Percentiles rank a stretch among this genome's conserved stretches.
These are phyloP conservation scores for Oncorhynchus kisutch DNA, from an alignment of 2,113 vertebrate genomes.

Conservation along the genomic window DNA sequence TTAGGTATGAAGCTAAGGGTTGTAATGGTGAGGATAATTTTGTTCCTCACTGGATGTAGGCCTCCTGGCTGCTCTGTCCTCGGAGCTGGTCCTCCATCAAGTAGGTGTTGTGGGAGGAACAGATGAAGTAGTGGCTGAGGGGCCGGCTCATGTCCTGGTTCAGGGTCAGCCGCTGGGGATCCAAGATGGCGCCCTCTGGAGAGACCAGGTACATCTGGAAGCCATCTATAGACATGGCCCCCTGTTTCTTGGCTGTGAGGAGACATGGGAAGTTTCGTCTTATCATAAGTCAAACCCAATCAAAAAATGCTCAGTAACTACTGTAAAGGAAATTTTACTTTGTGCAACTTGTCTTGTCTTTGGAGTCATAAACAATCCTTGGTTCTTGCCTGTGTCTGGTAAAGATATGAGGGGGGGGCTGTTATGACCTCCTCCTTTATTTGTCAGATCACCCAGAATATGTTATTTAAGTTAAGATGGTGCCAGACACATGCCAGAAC, in stretches of 20 bases:
- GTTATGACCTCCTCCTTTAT: no score
- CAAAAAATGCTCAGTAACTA: not conserved
- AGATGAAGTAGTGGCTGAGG: conserved; percentile 92
- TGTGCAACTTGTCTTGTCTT: no score
- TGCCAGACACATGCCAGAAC: no score
- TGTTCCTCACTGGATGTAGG: conserved; percentile 86
- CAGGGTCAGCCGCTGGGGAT: conserved; percentile 63
- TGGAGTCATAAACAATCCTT: no score
- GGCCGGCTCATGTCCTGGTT: conserved; percentile 92
- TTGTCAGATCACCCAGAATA: no score
- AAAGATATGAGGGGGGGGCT: no score
- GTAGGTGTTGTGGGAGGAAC: conserved; percentile 96
- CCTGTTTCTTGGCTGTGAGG: conserved; percentile 57
- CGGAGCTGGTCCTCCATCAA: conserved; percentile 89
- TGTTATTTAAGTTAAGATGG: no score
- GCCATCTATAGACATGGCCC: conserved; percentile 83
- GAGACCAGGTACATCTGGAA: conserved; percentile 91
- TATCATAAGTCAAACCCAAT: not conserved
- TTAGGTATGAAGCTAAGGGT: no score
- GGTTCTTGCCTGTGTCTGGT: no score
- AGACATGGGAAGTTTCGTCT: not conserved
- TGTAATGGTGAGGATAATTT: no score
- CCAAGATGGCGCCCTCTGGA: conserved; percentile 88
- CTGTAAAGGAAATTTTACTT: no score
- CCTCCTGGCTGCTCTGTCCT: conserved; percentile 92